Conservation (phyloP, 2,113 vertebrate genomes). For the Pomatostomus ruficeps region DNA sequence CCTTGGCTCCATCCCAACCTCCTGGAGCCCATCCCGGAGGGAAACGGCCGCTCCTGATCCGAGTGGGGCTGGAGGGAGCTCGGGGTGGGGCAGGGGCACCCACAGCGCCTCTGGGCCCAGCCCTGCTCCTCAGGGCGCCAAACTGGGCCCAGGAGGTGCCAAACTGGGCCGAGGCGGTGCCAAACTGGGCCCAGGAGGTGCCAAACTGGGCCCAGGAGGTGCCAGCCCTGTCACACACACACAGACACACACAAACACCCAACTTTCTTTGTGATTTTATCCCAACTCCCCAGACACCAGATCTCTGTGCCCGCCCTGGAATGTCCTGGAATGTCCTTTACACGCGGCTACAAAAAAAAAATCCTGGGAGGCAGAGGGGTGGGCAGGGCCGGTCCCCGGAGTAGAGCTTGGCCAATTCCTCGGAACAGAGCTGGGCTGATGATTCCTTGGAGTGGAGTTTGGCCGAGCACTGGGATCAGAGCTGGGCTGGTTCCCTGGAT, state of each 20-base stretch:
- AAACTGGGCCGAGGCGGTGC: too few relatives aligned
- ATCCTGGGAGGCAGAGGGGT: background rate
- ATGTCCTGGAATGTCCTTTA: background rate
- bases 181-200: background rate
- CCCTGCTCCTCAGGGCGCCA: background rate
- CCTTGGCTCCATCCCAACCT: background rate
- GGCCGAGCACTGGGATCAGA: background rate
- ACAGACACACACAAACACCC: background rate
- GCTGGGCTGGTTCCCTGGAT: background rate
- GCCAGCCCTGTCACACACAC: background rate
- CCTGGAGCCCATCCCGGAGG: background rate
- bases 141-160: background rate
- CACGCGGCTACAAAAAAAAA: background rate
- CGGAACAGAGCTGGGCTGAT: background rate
- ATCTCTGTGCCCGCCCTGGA: background rate
- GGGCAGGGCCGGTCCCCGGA: background rate
- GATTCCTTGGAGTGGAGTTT: accelerated
- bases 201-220: background rate
- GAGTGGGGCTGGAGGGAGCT: background rate
- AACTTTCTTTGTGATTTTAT: background rate
- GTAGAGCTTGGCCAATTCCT: background rate
- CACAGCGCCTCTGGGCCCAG: background rate
- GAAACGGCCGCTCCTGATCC: background rate
- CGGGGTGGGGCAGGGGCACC: background rate
- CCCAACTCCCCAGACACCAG: background rate